phyloP scores from a whole-genome alignment of 2,888 invertebrate species.

The Chydorus sphaericus region DNA sequence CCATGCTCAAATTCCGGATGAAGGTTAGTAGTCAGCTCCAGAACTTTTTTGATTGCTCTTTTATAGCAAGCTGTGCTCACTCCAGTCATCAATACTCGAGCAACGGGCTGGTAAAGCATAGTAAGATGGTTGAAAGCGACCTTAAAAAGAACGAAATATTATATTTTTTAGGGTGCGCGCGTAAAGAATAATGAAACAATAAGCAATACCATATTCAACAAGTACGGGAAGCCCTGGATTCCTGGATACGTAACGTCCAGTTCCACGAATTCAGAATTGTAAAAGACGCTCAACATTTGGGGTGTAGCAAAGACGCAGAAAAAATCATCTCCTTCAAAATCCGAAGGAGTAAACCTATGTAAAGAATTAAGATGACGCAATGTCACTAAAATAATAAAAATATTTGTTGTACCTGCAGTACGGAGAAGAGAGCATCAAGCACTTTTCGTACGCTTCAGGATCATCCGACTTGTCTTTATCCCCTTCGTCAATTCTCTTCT shows the following conservation, averaged over 20 bases:
- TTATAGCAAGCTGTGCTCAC: neutral
- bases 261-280: neutral
- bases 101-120: slow-evolving; percentile 1
- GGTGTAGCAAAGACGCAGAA: neutral
- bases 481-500: neutral
- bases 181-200: too few species aligned
- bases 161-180: too few species aligned
- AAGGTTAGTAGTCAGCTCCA: neutral
- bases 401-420: neutral
- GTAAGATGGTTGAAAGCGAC: neutral
- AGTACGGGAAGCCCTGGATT: neutral
- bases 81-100: neutral
- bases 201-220: slow-evolving; percentile 1
- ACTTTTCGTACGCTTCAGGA: neutral
- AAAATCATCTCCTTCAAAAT: too few species aligned
- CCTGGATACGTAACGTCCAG: neutral
- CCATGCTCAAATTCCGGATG: neutral
- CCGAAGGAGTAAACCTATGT: neutral
- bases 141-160: too few species aligned
- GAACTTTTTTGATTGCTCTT: neutral
- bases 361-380: neutral
- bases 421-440: neutral
- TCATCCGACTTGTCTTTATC: neutral
- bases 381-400: neutral
- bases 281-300: neutral